Evolutionary conservation across 2,113 vertebrate species (phyloP).

Genomic region (Craseonycteris thonglongyai): DNA sequence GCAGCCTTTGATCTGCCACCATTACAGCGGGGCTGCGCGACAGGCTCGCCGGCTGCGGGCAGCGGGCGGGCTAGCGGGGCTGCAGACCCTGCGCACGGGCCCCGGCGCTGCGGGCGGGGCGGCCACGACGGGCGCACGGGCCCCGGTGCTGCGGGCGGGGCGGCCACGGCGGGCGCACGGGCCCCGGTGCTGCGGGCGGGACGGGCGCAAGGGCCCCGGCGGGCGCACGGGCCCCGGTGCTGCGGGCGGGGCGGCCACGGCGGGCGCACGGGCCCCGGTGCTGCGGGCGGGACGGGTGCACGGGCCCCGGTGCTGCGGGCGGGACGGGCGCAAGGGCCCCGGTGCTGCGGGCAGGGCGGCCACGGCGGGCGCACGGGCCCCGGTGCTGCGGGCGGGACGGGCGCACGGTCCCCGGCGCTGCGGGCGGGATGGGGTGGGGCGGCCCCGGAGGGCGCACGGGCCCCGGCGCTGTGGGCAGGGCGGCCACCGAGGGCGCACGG

Average conservation of each 20-base stretch:
- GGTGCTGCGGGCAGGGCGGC: slow-evolving; percentile 30
- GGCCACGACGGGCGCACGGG: too few relatives aligned
- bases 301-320: slow-evolving; percentile 39
- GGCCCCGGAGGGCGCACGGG: background rate
- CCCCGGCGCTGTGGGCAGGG: slow-evolving; percentile 27
- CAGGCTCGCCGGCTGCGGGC: slow-evolving; percentile 39
- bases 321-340: background rate
- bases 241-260: too few relatives aligned
- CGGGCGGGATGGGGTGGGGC: background rate
- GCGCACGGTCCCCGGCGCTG: slow-evolving; percentile 40
- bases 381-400: too few relatives aligned
- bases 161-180: too few relatives aligned
- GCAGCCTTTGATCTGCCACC: slow-evolving; percentile 87
- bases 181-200: too few relatives aligned
- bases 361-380: background rate
- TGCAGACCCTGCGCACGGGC: background rate
- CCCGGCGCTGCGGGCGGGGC: background rate
- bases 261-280: too few relatives aligned
- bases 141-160: too few relatives aligned
- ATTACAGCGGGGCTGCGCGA: slow-evolving; percentile 78
- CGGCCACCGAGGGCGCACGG: background rate
- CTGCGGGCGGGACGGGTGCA: background rate
- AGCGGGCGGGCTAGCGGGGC: slow-evolving; percentile 6
- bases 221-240: too few relatives aligned
- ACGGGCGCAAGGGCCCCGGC: too few relatives aligned